Base-by-base conservation (phyloP, 2,888 invertebrate genomes). In the Drosophila pegasa region DNA sequence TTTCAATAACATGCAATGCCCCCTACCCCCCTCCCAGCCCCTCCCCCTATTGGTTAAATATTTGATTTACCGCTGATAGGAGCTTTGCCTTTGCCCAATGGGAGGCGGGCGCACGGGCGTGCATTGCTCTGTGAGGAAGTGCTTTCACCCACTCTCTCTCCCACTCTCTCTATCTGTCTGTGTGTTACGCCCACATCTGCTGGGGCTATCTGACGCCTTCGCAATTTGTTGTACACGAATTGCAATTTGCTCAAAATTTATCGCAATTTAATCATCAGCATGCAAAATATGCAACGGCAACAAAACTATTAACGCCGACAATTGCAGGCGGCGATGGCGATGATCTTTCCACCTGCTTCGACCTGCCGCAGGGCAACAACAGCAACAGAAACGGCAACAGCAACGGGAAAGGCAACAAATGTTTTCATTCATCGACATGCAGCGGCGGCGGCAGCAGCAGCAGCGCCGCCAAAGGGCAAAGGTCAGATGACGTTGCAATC, bases 161-260 rank as follows among this genome's bases (percentile, higher is more conserved):
- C 75, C 57, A 66, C n/a, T n/a, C n/a, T n/a, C n/a, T n/a, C n/a
- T n/a, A n/a, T n/a, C n/a, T n/a, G n/a, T n/a, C n/a, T n/a, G n/a
- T n/a, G n/a, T n/a, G n/a, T n/a, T n/a, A n/a, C n/a, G n/a, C n/a
- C n/a, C n/a, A n/a, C n/a, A n/a, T n/a, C n/a, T n/a, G n/a, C n/a
- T n/a, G n/a, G n/a, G n/a, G n/a, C n/a, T n/a, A n/a, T n/a, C n/a
- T 67, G 75, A 82, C 82, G 82, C 82, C 85, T 78, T 52, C 55
- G 75, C 86, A 83, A 86, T 83, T 83, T 83, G 86, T 83, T 83
- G 78, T 72, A 83, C 83, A 86, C 86, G 86, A 83, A 72, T 71
- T 78, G 83, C 86, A 83, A 83, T 83, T 83, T 83, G 83, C 83
- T 72, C 76, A 83, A 80, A 86, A 83, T 86, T 83, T 86, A 83